Conservation (phyloP, 2,113 vertebrate genomes). For the Callopanchax toddi region DNA sequence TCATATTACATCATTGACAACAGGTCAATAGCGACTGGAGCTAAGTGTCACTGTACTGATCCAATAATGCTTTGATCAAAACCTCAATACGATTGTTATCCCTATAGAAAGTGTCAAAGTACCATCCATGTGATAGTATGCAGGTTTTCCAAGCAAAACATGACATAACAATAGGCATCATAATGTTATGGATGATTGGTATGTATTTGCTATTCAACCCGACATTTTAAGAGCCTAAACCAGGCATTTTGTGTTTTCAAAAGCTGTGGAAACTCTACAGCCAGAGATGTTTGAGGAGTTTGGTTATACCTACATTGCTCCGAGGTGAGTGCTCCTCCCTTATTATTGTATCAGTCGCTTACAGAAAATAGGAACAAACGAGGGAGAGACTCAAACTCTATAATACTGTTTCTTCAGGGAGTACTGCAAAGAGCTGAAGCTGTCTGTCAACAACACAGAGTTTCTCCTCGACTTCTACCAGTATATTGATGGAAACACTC, state of each 20-base stretch:
- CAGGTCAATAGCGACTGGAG: too few relatives aligned
- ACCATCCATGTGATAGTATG: too few relatives aligned
- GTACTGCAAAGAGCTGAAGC: slow-evolving; percentile 92
- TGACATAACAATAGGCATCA: too few relatives aligned
- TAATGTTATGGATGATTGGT: neutral
- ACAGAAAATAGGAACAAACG: neutral
- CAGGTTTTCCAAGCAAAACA: too few relatives aligned
- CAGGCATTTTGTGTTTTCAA: slow-evolving; percentile 48
- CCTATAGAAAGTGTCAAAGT: too few relatives aligned
- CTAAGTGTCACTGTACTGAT: too few relatives aligned
- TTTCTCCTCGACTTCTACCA: slow-evolving; percentile 93
- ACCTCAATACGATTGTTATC: too few relatives aligned
- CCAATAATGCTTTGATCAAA: too few relatives aligned
- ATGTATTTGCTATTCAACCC: neutral
- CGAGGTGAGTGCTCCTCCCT: slow-evolving; percentile 83
- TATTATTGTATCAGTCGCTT: neutral
- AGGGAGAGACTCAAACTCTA: slow-evolving; percentile 17
- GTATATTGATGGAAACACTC: slow-evolving; percentile 89
- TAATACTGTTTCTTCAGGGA: slow-evolving; percentile 83
- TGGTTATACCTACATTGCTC: slow-evolving; percentile 92
- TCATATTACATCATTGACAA: too few relatives aligned
- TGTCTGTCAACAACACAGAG: slow-evolving; percentile 92
- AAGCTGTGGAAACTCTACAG: slow-evolving; percentile 89
- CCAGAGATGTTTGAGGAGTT: slow-evolving; percentile 87
- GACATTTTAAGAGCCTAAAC: slow-evolving; percentile 2